These are phyloP conservation scores for Potamarius usumacintae DNA, from an alignment of 2,113 vertebrate genomes.

Conservation along the genomic window DNA sequence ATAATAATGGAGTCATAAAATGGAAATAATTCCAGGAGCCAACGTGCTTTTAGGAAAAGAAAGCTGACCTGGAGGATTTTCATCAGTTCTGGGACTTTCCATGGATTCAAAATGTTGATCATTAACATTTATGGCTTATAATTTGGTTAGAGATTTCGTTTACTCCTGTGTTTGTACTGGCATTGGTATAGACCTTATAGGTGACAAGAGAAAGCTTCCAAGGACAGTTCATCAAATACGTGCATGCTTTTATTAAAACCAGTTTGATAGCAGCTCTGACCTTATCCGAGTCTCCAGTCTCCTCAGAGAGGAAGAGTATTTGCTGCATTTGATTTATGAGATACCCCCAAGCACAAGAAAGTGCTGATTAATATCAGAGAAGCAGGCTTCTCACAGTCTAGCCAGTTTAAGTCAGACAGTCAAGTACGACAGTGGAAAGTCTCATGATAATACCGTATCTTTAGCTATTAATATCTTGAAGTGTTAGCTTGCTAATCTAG, in stretches of 20 bases:
- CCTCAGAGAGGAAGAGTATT: background rate
- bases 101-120: background rate
- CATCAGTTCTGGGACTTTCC: background rate
- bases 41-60: constrained; percentile 4
- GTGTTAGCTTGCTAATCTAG: background rate
- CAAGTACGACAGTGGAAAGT: background rate
- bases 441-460: background rate
- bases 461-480: background rate
- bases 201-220: background rate
- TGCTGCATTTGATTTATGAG: background rate
- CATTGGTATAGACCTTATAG: background rate
- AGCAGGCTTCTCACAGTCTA: background rate
- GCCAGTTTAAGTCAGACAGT: background rate
- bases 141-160: constrained; percentile 15
- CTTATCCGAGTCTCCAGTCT: background rate
- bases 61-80: background rate
- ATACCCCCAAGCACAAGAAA: background rate
- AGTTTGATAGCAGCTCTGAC: background rate
- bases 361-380: background rate
- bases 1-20: constrained; percentile 12
- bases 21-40: background rate
- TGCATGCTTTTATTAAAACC: background rate
- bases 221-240: background rate
- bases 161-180: constrained; percentile 18
- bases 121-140: constrained; percentile 2